phyloP scores from a whole-genome alignment of 2,113 vertebrate species.

The Lepisosteus osseus region DNA sequence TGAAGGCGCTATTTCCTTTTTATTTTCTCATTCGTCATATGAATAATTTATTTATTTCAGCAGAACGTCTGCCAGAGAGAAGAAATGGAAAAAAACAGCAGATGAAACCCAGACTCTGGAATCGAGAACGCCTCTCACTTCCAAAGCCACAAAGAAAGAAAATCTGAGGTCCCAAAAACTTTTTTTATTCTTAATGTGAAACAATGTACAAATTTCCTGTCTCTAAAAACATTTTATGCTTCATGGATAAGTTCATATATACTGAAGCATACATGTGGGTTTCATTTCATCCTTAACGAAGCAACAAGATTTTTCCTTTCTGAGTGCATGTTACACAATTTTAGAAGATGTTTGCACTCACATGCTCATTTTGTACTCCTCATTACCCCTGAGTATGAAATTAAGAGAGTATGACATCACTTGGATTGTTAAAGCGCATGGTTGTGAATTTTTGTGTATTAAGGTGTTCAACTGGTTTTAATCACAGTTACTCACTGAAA shows the following conservation, averaged over 20 bases:
- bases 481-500: no score
- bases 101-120: conserved; percentile 16
- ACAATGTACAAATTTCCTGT: conserved; percentile 9
- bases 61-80: conserved; percentile 18
- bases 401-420: no score
- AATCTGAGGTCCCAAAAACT: conserved; percentile 4
- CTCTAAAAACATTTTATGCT: not conserved
- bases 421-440: no score
- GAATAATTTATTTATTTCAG: conserved; percentile 12
- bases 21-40: conserved; percentile 4
- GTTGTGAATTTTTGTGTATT: no score
- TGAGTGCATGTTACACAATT: no score
- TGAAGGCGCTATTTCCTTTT: conserved; percentile 10
- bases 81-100: conserved; percentile 14
- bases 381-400: no score
- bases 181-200: conserved; percentile 1
- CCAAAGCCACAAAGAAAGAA: conserved; percentile 6
- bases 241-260: not conserved
- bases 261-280: no score
- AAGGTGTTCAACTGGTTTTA: no score
- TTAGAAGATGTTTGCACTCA: no score
- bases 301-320: no score
- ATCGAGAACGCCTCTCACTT: conserved; percentile 5
- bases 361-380: no score
- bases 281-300: no score